A percentile compares a stretch with the other conserved stretches of the same genome.
Evolutionary conservation across 2,797 vertebrate species (phyloP).

Genomic region (Rhinichthys osculus): DNA sequence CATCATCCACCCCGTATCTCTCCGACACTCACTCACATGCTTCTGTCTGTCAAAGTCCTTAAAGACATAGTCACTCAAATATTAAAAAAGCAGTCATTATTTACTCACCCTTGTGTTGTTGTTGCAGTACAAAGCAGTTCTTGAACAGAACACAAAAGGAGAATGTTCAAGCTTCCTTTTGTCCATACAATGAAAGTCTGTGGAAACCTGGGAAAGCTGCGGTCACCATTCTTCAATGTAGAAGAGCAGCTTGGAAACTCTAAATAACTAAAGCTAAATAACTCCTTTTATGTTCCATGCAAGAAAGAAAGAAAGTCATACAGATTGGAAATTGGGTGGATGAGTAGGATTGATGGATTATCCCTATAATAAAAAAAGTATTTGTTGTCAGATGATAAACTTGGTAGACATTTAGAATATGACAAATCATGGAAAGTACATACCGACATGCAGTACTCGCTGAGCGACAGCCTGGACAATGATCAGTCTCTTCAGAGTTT

Average conservation of each 20-base stretch:
- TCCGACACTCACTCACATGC: slow-evolving; percentile 50
- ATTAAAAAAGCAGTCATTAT: slow-evolving; percentile 4
- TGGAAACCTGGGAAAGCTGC: background rate
- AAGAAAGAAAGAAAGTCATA: background rate
- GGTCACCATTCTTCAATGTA: background rate
- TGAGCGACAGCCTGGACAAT: background rate
- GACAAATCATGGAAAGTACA: background rate
- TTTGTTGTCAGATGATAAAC: slow-evolving; percentile 9
- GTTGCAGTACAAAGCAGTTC: background rate
- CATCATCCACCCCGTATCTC: slow-evolving; percentile 47
- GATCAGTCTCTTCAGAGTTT: slow-evolving; percentile 9
- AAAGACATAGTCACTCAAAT: slow-evolving; percentile 35
- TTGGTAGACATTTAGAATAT: slow-evolving; percentile 1
- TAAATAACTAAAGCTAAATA: background rate
- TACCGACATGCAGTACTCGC: background rate
- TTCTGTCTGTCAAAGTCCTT: slow-evolving; percentile 77
- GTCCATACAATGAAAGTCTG: background rate
- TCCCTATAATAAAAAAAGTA: background rate
- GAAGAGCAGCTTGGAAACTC: background rate
- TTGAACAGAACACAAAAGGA: background rate
- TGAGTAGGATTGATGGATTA: background rate
- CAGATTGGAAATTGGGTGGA: background rate
- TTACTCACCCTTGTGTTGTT: background rate
- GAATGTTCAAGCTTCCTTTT: background rate
- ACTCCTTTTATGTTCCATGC: no score